phyloP scores from a whole-genome alignment of 53 echinoderm and acorn worm genomes.

The Actinopyga echinites region DNA sequence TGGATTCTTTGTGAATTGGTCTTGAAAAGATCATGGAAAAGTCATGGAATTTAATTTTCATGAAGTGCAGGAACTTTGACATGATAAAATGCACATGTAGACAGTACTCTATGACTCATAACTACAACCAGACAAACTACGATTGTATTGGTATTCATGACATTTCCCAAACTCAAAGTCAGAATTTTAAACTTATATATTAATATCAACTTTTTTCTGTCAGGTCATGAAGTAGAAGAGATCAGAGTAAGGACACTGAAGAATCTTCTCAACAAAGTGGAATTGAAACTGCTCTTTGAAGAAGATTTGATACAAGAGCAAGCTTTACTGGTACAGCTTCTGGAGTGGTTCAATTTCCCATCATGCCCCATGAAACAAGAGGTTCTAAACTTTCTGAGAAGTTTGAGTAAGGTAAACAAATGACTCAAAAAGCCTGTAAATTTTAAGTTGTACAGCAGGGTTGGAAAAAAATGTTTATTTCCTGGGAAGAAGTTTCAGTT shows the following conservation, averaged over 20 bases:
- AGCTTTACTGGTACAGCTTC: slow-evolving; percentile 65
- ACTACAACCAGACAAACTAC: too few species aligned
- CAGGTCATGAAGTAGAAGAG: slow-evolving; percentile 95
- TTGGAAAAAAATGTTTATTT: too few species aligned
- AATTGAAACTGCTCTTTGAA: slow-evolving; percentile 68
- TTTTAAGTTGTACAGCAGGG: too few species aligned
- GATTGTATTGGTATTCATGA: too few species aligned
- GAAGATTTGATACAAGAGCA: slow-evolving; percentile 78
- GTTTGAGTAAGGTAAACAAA: slow-evolving; percentile 67
- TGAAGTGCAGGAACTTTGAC: too few species aligned
- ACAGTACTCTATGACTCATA: neutral
- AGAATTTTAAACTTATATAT: too few species aligned
- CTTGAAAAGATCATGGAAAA: too few species aligned
- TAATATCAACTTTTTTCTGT: neutral
- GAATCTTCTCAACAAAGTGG: slow-evolving; percentile 83
- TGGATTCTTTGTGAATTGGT: too few species aligned
- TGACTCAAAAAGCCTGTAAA: neutral
- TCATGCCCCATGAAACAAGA: slow-evolving; percentile 67
- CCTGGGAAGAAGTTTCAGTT: too few species aligned
- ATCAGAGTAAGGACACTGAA: slow-evolving; percentile 76
- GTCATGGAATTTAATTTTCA: too few species aligned
- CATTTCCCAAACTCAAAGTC: too few species aligned
- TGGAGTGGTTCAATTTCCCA: slow-evolving; percentile 91
- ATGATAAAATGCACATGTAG: too few species aligned
- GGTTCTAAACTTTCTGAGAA: slow-evolving; percentile 62